A percentile compares a stretch with the other conserved stretches of the same genome.
These are phyloP conservation scores for Neoascia interrupta DNA, from an alignment of 2,888 invertebrate species.

Conservation along the genomic window DNA sequence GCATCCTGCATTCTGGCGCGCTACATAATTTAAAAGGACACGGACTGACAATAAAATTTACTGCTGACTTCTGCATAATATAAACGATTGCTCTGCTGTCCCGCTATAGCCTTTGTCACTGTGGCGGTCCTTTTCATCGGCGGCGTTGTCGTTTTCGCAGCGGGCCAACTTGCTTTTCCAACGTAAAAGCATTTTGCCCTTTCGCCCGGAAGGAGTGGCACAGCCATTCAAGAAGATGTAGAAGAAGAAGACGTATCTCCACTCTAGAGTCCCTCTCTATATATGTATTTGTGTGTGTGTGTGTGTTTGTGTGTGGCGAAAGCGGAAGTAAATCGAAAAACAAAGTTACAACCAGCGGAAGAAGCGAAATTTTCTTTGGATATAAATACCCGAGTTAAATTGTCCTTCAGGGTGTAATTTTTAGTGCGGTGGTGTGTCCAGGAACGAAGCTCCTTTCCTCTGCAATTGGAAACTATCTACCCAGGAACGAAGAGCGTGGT, in stretches of 20 bases:
- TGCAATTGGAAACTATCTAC: constrained; percentile 16
- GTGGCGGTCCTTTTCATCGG: constrained; percentile 18
- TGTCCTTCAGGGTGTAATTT: constrained; percentile 78
- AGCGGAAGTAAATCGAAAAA: constrained; percentile 49
- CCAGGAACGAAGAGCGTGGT: background rate
- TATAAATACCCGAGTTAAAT: constrained; percentile 77
- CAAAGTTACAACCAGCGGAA: constrained; percentile 36
- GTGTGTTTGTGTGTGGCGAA: too few relatives aligned
- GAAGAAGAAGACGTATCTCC: constrained; percentile 14
- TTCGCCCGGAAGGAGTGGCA: background rate
- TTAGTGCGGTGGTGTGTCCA: constrained; percentile 30
- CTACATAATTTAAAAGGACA: constrained; percentile 78
- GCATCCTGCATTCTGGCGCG: constrained; percentile 53
- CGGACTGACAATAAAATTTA: constrained; percentile 79
- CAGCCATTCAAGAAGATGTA: background rate
- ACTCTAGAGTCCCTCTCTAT: background rate
- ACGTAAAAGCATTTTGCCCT: background rate
- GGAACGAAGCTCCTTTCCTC: constrained; percentile 10
- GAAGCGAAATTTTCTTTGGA: constrained; percentile 46
- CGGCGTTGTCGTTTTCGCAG: constrained; percentile 15
- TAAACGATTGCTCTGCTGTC: constrained; percentile 50
- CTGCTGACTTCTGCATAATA: constrained; percentile 78
- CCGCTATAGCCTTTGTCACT: constrained; percentile 20
- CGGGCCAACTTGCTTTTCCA: constrained; percentile 28
- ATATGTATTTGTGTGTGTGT: too few relatives aligned